phyloP scores from a whole-genome alignment of 2,113 vertebrate genomes.

The Podilymbus podiceps region DNA sequence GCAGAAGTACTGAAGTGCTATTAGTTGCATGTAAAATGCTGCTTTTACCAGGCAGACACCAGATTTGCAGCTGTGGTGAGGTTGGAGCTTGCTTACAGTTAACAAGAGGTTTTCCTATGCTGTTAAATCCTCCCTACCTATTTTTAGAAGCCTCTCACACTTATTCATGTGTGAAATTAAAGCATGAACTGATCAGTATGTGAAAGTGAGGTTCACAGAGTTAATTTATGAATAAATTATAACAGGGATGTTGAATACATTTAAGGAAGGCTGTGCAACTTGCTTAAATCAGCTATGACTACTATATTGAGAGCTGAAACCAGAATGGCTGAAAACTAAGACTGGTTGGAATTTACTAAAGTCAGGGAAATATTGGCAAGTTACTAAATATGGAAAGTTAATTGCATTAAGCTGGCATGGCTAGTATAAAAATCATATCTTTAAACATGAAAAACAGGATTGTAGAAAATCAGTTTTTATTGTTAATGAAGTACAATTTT shows the following conservation, averaged over 20 bases:
- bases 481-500: neutral
- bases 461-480: neutral
- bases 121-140: neutral
- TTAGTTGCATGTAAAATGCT: neutral
- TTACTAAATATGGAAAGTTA: neutral
- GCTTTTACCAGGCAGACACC: neutral
- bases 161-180: conserved; percentile 50
- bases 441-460: neutral
- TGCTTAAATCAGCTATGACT: neutral
- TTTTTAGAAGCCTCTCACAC: conserved; percentile 1
- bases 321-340: neutral
- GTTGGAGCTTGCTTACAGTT: neutral
- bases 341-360: neutral
- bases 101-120: neutral
- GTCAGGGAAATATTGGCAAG: neutral
- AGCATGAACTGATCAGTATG: neutral
- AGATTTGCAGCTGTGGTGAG: neutral
- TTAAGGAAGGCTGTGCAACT: neutral
- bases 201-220: conserved; percentile 11
- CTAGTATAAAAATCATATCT: neutral
- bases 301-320: neutral
- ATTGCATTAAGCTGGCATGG: neutral
- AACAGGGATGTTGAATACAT: neutral
- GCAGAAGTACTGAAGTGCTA: neutral
- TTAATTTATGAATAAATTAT: conserved; percentile 43